phyloP scores from a whole-genome alignment of 2,797 vertebrate species.

The Scolopax rusticola region DNA sequence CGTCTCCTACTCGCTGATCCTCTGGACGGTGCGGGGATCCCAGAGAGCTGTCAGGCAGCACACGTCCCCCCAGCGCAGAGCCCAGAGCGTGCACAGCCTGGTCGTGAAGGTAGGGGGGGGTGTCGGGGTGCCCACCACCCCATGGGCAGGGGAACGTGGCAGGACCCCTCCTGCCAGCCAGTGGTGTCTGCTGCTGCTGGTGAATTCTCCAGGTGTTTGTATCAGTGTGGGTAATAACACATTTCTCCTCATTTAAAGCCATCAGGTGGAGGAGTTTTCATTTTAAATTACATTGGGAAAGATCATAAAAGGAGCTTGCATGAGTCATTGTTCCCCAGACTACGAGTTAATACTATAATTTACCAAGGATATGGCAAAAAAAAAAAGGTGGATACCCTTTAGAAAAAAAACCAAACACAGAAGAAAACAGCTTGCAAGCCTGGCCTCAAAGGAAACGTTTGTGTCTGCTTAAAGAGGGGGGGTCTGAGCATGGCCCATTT shows the following conservation, averaged over 20 bases:
- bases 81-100: conserved; percentile 79
- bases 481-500: not conserved
- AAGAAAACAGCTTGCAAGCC: not conserved
- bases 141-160: fast-evolving
- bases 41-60: conserved; percentile 85
- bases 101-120: conserved; percentile 83
- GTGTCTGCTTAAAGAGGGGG: not conserved
- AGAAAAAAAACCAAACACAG: fast-evolving
- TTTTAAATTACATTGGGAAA: conserved; percentile 22
- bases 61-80: conserved; percentile 79
- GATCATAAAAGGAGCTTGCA: not conserved
- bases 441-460: fast-evolving
- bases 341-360: conserved; percentile 38
- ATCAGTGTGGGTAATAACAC: not conserved
- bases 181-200: fast-evolving
- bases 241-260: not conserved
- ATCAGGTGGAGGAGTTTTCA: conserved; percentile 21
- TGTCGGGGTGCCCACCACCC: fast-evolving
- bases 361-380: not conserved
- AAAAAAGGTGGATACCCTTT: not conserved
- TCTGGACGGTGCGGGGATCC: conserved; percentile 76
- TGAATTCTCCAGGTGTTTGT: not conserved
- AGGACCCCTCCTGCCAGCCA: not conserved
- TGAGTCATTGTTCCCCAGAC: conserved; percentile 56
- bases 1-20: conserved; percentile 85